These are phyloP conservation scores for Cephus nigrinus DNA, from an alignment of 2,888 invertebrate genomes.

Conservation along the genomic window DNA sequence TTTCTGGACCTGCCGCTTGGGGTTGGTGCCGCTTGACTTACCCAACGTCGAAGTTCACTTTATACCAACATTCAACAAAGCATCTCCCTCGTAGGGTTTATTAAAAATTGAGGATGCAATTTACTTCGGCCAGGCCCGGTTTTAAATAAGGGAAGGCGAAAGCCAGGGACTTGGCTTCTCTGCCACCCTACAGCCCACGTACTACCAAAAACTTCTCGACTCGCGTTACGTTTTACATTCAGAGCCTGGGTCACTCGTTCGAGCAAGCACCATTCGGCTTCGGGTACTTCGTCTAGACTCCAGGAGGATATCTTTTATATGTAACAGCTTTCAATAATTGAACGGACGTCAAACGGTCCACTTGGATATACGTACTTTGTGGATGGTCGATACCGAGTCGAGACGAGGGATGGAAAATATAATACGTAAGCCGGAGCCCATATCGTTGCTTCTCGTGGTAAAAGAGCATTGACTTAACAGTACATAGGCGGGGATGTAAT, in stretches of 20 bases:
- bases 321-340: neutral
- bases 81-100: constrained; percentile 54
- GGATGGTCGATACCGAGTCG: neutral
- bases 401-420: neutral
- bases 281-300: neutral
- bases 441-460: neutral
- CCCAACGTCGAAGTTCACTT: constrained; percentile 55
- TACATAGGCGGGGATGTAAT: constrained; percentile 2
- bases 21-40: constrained; percentile 47
- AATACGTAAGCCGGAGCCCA: neutral
- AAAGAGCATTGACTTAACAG: neutral
- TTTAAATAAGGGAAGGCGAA: constrained; percentile 58
- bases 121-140: constrained; percentile 53
- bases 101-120: constrained; percentile 65
- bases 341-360: neutral
- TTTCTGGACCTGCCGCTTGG: constrained; percentile 1
- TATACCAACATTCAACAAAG: constrained; percentile 59
- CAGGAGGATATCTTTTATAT: neutral
- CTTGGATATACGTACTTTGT: neutral
- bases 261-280: neutral
- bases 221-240: neutral
- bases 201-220: neutral
- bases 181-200: constrained; percentile 9
- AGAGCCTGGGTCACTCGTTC: neutral
- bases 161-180: neutral